These are phyloP conservation scores for Thalassoma bifasciatum DNA, from an alignment of 2,113 vertebrate genomes.

Conservation along the genomic window DNA sequence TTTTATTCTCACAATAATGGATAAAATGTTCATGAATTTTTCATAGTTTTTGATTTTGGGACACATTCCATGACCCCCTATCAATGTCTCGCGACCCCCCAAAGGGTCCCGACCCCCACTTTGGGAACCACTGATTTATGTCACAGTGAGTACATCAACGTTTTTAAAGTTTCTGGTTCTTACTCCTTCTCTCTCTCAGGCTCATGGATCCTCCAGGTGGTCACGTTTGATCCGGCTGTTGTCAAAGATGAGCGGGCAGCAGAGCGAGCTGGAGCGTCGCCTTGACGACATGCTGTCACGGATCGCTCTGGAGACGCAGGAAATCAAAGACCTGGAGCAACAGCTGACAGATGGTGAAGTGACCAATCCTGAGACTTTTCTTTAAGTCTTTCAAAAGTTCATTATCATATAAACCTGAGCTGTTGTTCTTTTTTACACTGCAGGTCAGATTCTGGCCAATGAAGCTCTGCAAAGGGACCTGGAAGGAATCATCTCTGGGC, in stretches of 20 bases:
- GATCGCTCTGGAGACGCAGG: constrained; percentile 92
- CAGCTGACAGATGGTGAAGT: constrained; percentile 92
- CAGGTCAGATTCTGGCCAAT: constrained; percentile 93
- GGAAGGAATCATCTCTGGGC: constrained; percentile 88
- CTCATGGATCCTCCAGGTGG: constrained; percentile 84
- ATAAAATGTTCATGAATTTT: too few species aligned
- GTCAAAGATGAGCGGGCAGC: constrained; percentile 86
- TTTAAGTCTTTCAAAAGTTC: neutral
- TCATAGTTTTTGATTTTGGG: too few species aligned
- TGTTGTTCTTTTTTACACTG: neutral
- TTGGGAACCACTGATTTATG: too few species aligned
- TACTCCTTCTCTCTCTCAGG: constrained; percentile 69
- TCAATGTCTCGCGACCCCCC: too few species aligned
- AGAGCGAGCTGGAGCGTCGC: constrained; percentile 86
- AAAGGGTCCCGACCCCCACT: too few species aligned
- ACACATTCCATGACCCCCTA: too few species aligned
- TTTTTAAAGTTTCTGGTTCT: neutral
- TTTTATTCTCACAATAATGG: too few species aligned
- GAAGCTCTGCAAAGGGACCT: constrained; percentile 91
- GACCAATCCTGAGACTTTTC: neutral
- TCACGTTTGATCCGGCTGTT: constrained; percentile 83
- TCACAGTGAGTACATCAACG: too few species aligned
- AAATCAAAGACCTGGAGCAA: constrained; percentile 94
- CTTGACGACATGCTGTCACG: constrained; percentile 90
- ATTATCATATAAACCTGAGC: neutral